phyloP scores from a whole-genome alignment of 2,888 invertebrate genomes.

The Leptinotarsa peninsularis region DNA sequence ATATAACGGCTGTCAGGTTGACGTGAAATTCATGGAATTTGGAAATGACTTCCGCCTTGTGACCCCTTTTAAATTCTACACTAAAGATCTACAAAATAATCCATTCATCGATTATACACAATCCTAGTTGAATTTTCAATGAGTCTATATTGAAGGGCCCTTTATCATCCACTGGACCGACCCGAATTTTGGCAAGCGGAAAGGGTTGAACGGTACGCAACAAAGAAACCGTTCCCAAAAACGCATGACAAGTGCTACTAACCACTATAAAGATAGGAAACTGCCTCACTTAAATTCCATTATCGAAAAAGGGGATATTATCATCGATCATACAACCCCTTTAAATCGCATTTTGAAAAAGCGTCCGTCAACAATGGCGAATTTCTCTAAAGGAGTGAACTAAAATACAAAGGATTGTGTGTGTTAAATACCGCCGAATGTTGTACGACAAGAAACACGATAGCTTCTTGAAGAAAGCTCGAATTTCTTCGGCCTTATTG shows the following conservation, averaged over 20 bases:
- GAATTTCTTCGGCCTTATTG: conserved; percentile 32
- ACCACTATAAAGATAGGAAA: conserved; percentile 43
- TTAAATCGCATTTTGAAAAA: conserved; percentile 40
- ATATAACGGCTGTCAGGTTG: no score
- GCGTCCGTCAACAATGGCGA: conserved; percentile 42
- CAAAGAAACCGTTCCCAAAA: conserved; percentile 44
- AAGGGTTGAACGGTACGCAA: conserved; percentile 42
- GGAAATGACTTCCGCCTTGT: neutral
- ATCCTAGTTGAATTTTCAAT: conserved; percentile 13
- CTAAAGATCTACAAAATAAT: conserved; percentile 1
- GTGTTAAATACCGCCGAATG: conserved; percentile 54
- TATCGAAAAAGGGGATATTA: conserved; percentile 45
- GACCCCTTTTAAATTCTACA: neutral
- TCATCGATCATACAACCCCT: conserved; percentile 43
- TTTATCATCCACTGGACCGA: conserved; percentile 24
- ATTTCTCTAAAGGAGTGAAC: conserved; percentile 48
- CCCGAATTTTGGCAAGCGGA: conserved; percentile 39
- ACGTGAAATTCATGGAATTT: neutral
- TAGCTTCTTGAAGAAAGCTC: conserved; percentile 39
- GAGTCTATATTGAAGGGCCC: conserved; percentile 18
- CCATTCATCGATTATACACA: conserved; percentile 15
- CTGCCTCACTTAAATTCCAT: conserved; percentile 44
- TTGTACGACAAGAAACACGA: conserved; percentile 50
- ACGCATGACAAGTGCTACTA: conserved; percentile 48
- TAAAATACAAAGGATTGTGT: conserved; percentile 48